phyloP scores from a whole-genome alignment of 1,140 invertebrate species.

The Brachionus koreanus region DNA sequence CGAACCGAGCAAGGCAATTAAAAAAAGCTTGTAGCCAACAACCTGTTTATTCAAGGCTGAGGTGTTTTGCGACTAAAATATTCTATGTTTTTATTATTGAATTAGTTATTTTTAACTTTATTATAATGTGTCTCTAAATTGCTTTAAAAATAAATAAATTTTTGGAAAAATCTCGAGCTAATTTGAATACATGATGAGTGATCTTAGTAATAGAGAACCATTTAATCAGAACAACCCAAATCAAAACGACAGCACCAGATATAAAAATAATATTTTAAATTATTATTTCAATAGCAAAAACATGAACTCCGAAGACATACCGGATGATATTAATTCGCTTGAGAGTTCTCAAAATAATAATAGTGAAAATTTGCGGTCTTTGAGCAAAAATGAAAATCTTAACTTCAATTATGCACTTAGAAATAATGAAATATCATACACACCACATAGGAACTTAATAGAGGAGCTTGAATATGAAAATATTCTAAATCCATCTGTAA shows the following conservation, averaged over 20 bases:
- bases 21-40: background rate
- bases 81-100: background rate
- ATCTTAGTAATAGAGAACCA: background rate
- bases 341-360: background rate
- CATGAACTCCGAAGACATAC: background rate
- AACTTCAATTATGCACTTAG: slow-evolving; percentile 16
- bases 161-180: background rate
- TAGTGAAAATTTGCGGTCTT: background rate
- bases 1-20: background rate
- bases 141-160: background rate
- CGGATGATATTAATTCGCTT: background rate
- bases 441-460: slow-evolving; percentile 5
- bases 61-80: background rate
- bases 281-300: slow-evolving; percentile 33
- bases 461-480: slow-evolving; percentile 24
- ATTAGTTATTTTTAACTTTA: background rate
- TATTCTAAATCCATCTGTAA: background rate
- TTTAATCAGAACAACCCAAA: background rate
- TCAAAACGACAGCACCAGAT: background rate
- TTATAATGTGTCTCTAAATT: background rate
- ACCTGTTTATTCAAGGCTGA: background rate
- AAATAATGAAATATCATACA: slow-evolving; percentile 1
- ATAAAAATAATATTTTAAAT: slow-evolving; percentile 34
- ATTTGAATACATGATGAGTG: background rate
- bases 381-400: slow-evolving; percentile 23